These are phyloP conservation scores for Phainopepla nitens DNA, from an alignment of 2,113 vertebrate species.

Conservation along the genomic window DNA sequence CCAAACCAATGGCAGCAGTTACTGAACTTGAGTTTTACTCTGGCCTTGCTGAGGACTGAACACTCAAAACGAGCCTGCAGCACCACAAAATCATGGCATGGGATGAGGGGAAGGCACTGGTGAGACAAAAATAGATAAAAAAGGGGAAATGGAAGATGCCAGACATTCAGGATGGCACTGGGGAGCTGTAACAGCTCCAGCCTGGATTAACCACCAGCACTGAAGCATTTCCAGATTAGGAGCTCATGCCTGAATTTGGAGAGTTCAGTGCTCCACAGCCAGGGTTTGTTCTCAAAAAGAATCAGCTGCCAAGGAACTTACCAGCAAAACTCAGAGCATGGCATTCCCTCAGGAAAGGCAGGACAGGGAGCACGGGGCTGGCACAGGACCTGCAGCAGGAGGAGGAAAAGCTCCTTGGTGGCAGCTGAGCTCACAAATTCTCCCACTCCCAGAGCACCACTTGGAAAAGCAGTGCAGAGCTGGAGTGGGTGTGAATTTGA, in stretches of 20 bases:
- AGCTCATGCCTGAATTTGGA: accelerated
- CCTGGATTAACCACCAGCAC: not conserved
- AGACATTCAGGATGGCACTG: accelerated
- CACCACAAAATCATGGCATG: not conserved
- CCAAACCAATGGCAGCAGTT: not conserved
- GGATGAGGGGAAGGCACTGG: not conserved
- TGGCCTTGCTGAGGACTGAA: not conserved
- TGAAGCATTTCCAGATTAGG: not conserved
- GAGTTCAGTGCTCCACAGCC: accelerated
- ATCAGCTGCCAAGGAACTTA: not conserved
- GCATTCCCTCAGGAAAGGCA: not conserved
- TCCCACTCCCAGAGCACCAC: not conserved
- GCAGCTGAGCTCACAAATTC: not conserved
- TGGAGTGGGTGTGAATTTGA: not conserved
- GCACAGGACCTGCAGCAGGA: not conserved
- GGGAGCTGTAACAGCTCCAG: not conserved
- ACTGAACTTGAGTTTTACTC: not conserved
- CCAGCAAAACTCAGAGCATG: not conserved
- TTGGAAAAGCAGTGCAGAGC: not conserved
- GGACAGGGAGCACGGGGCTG: not conserved
- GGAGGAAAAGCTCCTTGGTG: not conserved
- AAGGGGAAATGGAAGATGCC: not conserved
- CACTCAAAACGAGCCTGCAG: not conserved
- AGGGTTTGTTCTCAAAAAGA: not conserved
- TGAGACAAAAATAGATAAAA: not conserved